These are phyloP conservation scores for Halcyon chelicuti DNA, from an alignment of 2,797 vertebrate genomes.

Conservation along the genomic window DNA sequence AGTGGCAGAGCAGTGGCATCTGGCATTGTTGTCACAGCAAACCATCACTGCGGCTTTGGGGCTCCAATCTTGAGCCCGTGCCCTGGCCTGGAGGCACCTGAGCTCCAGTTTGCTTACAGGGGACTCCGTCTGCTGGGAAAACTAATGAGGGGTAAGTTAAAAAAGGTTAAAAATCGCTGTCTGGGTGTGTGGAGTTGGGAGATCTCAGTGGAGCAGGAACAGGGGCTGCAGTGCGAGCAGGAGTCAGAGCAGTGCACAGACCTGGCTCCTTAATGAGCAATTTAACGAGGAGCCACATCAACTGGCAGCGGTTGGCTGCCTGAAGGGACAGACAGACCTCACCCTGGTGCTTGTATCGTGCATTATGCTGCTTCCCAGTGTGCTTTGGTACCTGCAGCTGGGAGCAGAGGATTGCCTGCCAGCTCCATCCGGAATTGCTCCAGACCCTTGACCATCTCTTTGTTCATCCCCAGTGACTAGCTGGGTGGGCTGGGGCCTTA, in stretches of 20 bases:
- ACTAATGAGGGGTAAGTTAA: background rate
- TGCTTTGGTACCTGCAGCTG: background rate
- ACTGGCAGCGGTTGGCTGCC: background rate
- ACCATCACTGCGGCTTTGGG: fast-evolving
- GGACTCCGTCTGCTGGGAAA: background rate
- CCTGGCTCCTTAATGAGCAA: background rate
- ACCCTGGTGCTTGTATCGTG: background rate
- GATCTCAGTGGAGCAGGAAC: background rate
- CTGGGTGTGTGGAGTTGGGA: fast-evolving
- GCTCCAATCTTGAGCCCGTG: background rate
- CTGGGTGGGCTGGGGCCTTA: background rate
- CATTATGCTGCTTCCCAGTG: fast-evolving
- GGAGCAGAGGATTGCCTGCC: background rate
- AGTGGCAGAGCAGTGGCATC: background rate
- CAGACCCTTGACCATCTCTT: background rate
- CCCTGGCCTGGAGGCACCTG: background rate
- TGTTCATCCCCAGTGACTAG: background rate
- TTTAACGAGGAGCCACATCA: background rate
- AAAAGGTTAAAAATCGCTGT: background rate
- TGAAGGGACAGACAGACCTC: background rate
- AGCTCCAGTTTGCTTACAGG: background rate
- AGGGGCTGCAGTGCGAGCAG: background rate
- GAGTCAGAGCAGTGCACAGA: background rate
- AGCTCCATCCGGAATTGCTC: background rate
- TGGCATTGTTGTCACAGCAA: background rate